Evolutionary conservation across 2,797 vertebrate species (phyloP), one percentile per base, ranked within the genome.

Genomic region (Anolis apletophallus): DNA sequence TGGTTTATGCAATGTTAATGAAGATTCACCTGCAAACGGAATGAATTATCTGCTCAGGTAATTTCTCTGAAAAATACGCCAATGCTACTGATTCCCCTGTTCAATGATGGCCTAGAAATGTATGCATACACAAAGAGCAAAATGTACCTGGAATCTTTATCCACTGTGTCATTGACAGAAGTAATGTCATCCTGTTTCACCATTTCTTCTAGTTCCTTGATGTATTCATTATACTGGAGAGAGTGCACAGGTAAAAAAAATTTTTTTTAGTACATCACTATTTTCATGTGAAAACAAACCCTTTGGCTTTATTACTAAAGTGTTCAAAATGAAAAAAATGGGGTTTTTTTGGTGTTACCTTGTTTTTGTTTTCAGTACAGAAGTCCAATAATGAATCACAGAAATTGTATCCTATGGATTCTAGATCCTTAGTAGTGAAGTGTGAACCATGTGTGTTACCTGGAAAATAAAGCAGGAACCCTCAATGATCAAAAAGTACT

Each of bases 361-460:
- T 96, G 68, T 88, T 87, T 57, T 84, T 91, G 68, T 96, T 93
- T 16, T 95, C 94, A 92, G 95, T 92, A 89, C 93, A 94, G 36
- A 94, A 97, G 64, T 95, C 94, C 84, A 97, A 89, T 54, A 97
- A 94, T 75, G 95, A 94, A 84, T 95, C 94, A 92, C 96, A 96
- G 85, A 97, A 97, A 91, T 95, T 94, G 77, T 94, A 93, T 73
- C 96, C 96, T 91, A 95, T 90, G 74, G 93, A 95, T 80, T 97
- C 95, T 78, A 97, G 91, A 83, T 96, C 96, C 88, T 93, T 95
- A 9, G 88, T 94, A 89, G 83, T 89, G 73, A 97, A 97, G 93
- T 96, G 95, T 11, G 93, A 95, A 73, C 94, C 95, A 87, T 64
- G 85, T 89, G 94, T 96, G 84, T 92, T 92, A 88, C 95, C 96